phyloP scores from a whole-genome alignment of 2,113 vertebrate species.

The Pardalotus punctatus region DNA sequence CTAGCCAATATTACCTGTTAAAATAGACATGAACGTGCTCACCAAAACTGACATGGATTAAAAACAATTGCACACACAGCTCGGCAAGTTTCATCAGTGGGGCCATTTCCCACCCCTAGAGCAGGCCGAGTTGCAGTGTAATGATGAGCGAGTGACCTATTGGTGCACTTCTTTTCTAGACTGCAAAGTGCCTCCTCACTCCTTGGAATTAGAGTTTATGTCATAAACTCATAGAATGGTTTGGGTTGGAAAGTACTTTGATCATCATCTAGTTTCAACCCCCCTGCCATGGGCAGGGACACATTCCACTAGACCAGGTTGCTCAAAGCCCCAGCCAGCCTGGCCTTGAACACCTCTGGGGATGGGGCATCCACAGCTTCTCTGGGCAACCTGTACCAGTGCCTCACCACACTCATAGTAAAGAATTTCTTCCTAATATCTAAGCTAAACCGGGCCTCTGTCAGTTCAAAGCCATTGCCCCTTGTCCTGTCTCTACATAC shows the following conservation, averaged over 20 bases:
- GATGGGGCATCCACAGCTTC: neutral
- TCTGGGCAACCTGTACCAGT: neutral
- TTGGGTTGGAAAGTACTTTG: neutral
- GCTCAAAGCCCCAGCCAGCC: neutral
- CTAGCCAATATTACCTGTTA: neutral
- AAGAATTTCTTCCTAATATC: neutral
- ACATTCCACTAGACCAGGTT: neutral
- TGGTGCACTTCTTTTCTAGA: neutral
- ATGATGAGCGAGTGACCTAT: accelerated
- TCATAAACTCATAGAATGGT: neutral
- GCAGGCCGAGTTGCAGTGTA: accelerated
- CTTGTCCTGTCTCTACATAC: neutral
- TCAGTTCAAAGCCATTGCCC: neutral
- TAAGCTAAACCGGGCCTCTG: neutral
- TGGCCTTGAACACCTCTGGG: neutral
- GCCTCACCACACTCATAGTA: neutral
- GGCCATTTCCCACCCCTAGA: accelerated
- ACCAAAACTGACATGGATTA: neutral
- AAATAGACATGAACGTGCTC: neutral
- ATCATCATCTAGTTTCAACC: neutral
- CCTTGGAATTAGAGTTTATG: neutral
- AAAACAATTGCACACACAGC: neutral
- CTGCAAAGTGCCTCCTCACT: no score
- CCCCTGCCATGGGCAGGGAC: neutral
- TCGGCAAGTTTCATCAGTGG: no score